Base-by-base conservation (phyloP, 2,797 vertebrate species). In the Agapornis canus region DNA sequence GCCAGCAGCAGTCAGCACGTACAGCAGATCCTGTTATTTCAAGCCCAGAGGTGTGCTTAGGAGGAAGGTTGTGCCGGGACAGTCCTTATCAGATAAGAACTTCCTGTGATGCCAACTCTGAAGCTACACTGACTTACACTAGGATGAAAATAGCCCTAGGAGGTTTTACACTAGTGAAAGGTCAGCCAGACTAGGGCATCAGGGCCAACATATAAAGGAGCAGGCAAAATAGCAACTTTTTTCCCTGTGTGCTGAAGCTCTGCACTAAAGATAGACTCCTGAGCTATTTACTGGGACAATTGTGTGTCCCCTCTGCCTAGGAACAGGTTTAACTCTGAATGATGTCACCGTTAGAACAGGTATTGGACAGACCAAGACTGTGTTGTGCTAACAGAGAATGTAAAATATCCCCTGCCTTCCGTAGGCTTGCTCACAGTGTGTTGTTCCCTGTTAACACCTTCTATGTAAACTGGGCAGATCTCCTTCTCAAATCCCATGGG, bases 61-160 rank as follows among this genome's bases (percentile, higher is more conserved):
- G 37, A 81, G 73, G 43, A 85, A 88, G 69, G 79, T 59, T 90
- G 39, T 69, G 7, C 72, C 83, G 35, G 69, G 85, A 91, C 80
- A 92, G 87, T 81, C 65, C 39, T 39, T 23, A 10, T 72, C 76
- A 72, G 59, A 69, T 90, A 59, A 96, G 61, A 87, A 76, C 63
- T 63, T 86, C 22, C 82, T 59, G 35, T 86, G 91, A 86, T 90
- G 80, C 66, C 90, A 96, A 10, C 11, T 26, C 39, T 0, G 0
- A 83, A 91, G 65, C 65, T 86, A 76, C 2, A 2, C 61, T 83
- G 70, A 92, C 86, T 93, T 91, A 59, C 79, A 61, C 52, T 51
- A 72, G 82, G 82, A 93, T 95, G 72, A 86, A 96, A 92, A 92
- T 94, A 95, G 70, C 85, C 43, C 63, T 72, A 3, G 2, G 65